phyloP scores from a whole-genome alignment of 2,888 invertebrate species.

The Kryphioiulus occultus region DNA sequence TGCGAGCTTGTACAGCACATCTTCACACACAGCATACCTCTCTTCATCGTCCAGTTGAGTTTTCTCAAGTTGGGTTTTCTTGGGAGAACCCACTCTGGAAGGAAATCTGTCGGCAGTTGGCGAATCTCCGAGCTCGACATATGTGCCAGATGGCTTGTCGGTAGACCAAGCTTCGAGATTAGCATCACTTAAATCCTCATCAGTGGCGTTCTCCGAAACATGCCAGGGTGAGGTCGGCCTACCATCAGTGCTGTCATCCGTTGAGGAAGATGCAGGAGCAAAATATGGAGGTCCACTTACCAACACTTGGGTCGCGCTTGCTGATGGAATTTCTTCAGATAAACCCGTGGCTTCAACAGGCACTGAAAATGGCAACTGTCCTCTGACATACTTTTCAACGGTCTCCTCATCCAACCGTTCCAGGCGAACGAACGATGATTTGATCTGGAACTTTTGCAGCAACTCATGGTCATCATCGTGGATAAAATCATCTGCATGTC shows the following conservation, averaged over 20 bases:
- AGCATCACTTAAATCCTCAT: background rate
- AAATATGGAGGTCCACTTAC: background rate
- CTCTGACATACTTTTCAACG: background rate
- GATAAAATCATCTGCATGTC: background rate
- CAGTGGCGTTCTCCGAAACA: background rate
- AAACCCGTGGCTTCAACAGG: background rate
- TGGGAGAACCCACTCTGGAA: background rate
- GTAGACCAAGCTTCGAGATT: background rate
- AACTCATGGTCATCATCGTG: background rate
- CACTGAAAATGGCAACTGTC: background rate
- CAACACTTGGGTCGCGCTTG: background rate
- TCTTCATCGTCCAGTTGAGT: background rate
- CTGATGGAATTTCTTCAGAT: background rate
- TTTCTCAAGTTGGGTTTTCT: background rate
- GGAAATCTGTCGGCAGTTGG: background rate
- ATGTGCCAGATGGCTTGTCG: background rate
- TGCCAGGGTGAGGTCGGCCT: background rate
- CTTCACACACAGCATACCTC: constrained; percentile 10
- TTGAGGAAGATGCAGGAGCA: background rate
- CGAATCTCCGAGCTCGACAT: background rate
- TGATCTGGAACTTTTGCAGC: too few relatives aligned
- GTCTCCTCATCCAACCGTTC: constrained; percentile 3
- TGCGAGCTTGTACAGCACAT: background rate
- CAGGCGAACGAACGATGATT: background rate
- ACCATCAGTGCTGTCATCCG: background rate